Base-by-base conservation (phyloP, 2,888 invertebrate species). In the Hesperia comma region DNA sequence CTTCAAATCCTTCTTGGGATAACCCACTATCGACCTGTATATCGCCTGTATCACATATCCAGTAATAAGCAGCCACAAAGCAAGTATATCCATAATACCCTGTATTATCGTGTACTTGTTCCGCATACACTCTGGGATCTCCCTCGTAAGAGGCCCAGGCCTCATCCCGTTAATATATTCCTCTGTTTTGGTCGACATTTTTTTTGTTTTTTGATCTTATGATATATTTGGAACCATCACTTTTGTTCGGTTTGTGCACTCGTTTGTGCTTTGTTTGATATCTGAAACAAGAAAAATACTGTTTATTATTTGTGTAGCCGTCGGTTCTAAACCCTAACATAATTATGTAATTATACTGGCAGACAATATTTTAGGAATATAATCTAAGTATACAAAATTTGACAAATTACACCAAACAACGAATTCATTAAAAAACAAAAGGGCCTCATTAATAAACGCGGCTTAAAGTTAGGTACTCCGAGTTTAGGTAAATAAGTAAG, bases 1-100 rank as follows among this genome's bases (percentile, higher is more conserved):
- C 70, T 93, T 93, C 69, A 97, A 88, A 72, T 95, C 94, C 84
- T 97, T 97, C 86, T 94, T 94, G 46, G 93, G 94, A 68, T 90
- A 85, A 61, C 95, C 96, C 61, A 94, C 93, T 72, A 93, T 90
- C 7, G 95, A 94, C 72, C 95, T 93, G 70, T 93, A 94, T 62
- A 95, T 87, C 58, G 94, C 93, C 83, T 94, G 90, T 43, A 95
- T 77, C 51, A 94, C 91, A 72, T 93, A 84, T 41, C 93, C 84
- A 12, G 92, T 74, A 19, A 89, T 88, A 51, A 92, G 80, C 53
- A 94, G 74, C 70, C 94, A 79, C 76, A 94, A 94, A 62, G 92
- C 90, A 71, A 94, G 82, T 70, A 95, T 77, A 72, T 95, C 95
- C 71, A 94, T 82, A 74, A 94, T 83, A 0, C 94, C 85, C 76